Evolutionary conservation across 2,113 vertebrate species (phyloP).

Genomic region (Vulpes vulpes): DNA sequence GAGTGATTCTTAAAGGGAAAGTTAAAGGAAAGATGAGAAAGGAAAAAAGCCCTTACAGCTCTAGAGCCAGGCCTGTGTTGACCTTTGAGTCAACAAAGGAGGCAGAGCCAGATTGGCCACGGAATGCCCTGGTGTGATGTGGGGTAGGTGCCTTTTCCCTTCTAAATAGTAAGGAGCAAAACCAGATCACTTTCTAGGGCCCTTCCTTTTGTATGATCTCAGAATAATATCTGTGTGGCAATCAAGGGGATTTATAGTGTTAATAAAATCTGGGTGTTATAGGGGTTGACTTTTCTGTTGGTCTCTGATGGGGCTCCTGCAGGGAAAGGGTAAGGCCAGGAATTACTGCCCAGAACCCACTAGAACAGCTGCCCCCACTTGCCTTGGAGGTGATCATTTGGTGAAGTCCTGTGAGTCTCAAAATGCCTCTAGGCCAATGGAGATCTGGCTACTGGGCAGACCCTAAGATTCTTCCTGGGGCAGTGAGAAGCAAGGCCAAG

Average conservation of each 20-base stretch:
- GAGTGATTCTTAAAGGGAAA: conserved; percentile 64
- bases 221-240: neutral
- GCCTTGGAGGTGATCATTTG: neutral
- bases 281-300: neutral
- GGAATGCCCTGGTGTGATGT: neutral
- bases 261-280: neutral
- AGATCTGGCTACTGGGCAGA: neutral
- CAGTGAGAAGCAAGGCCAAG: neutral
- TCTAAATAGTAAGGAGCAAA: neutral
- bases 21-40: conserved; percentile 41
- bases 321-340: neutral
- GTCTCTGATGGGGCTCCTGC: neutral
- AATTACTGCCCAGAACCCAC: neutral
- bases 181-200: neutral
- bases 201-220: neutral
- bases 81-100: neutral
- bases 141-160: neutral
- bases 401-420: neutral
- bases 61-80: neutral
- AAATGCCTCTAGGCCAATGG: neutral
- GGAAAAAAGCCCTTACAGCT: conserved; percentile 56
- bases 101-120: neutral
- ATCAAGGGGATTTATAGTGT: neutral
- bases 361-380: neutral
- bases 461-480: neutral